These are phyloP conservation scores for Candidula unifasciata DNA, from an alignment of 2,888 invertebrate genomes.

Conservation along the genomic window DNA sequence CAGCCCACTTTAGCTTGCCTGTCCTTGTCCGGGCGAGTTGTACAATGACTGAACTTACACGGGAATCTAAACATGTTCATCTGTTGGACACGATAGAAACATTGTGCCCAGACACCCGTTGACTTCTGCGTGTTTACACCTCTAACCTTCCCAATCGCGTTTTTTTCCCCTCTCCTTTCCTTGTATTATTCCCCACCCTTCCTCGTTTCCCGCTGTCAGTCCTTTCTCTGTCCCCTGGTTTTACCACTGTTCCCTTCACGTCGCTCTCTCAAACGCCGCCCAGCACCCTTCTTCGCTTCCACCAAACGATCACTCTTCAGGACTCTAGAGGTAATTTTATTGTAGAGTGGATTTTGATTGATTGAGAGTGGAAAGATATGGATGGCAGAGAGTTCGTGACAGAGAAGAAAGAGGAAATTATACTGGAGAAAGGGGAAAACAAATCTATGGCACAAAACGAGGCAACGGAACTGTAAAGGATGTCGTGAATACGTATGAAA, in stretches of 20 bases:
- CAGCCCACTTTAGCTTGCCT: too few species aligned
- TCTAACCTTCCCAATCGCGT: background rate
- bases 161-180: background rate
- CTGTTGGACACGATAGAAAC: background rate
- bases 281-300: slow-evolving; percentile 13
- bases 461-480: too few species aligned
- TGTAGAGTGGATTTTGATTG: slow-evolving; percentile 39
- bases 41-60: background rate
- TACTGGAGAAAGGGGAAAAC: background rate
- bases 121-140: background rate
- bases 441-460: background rate
- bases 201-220: background rate
- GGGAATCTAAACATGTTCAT: background rate
- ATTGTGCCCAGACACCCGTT: slow-evolving; percentile 16
- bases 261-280: background rate
- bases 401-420: background rate
- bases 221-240: background rate
- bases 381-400: slow-evolving; percentile 1
- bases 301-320: slow-evolving; percentile 4
- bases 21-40: background rate
- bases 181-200: background rate
- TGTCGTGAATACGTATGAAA: too few species aligned
- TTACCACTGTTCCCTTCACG: background rate
- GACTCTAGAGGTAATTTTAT: slow-evolving; percentile 31
- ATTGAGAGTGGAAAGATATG: slow-evolving; percentile 39